These are phyloP conservation scores for Isoperla grammatica DNA, from an alignment of 2,888 invertebrate species.

Conservation along the genomic window DNA sequence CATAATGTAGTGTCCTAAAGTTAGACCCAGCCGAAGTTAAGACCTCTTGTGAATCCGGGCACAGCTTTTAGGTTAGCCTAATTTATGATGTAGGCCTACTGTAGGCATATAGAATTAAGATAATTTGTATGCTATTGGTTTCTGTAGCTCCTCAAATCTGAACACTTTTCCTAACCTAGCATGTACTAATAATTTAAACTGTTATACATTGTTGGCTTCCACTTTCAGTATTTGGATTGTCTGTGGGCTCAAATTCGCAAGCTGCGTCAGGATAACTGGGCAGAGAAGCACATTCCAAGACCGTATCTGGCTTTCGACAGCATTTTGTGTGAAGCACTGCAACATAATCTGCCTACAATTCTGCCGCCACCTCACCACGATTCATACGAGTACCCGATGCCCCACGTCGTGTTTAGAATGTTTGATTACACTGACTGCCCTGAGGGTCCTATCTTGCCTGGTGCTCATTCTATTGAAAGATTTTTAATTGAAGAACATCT, in stretches of 20 bases:
- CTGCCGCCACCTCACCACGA: constrained; percentile 92
- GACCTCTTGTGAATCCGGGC: too few species aligned
- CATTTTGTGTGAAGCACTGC: constrained; percentile 89
- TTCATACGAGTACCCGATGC: constrained; percentile 86
- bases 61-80: too few species aligned
- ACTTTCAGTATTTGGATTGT: constrained; percentile 77
- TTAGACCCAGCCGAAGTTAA: too few species aligned
- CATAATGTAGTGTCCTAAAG: too few species aligned
- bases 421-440: constrained; percentile 99
- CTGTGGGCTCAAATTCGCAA: constrained; percentile 93
- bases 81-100: too few species aligned
- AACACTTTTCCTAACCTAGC: not conserved
- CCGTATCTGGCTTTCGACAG: constrained; percentile 96
- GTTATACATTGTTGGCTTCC: not conserved
- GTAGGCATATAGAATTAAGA: too few species aligned
- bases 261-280: constrained; percentile 90
- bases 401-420: constrained; percentile 90
- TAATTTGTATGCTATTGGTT: too few species aligned
- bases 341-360: constrained; percentile 89
- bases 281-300: constrained; percentile 90
- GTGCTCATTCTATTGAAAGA: constrained; percentile 94
- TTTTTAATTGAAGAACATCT: constrained; percentile 97
- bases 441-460: constrained; percentile 83
- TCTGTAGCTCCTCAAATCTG: too few species aligned
- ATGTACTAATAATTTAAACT: too few species aligned